phyloP scores from a whole-genome alignment of 2,797 vertebrate species.

The Mus minutoides region DNA sequence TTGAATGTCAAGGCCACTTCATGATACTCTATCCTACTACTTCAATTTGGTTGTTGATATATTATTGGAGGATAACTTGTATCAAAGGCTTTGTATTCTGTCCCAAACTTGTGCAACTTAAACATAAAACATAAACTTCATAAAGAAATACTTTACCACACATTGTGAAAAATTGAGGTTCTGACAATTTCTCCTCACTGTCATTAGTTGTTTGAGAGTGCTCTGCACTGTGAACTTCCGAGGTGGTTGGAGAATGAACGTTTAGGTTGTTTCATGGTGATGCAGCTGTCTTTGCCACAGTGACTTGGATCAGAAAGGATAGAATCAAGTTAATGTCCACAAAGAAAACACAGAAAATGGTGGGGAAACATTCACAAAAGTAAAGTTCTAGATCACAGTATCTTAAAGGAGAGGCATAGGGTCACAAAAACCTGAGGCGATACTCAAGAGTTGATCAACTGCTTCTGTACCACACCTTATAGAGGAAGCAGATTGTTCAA shows the following conservation, averaged over 20 bases:
- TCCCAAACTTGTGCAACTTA: not conserved
- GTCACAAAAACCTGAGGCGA: not conserved
- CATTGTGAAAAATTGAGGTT: not conserved
- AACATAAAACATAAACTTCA: not conserved
- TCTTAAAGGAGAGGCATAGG: conserved; percentile 63
- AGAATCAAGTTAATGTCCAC: not conserved
- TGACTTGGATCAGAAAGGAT: not conserved
- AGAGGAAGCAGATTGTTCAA: conserved; percentile 63
- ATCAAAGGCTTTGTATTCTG: not conserved
- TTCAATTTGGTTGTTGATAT: not conserved
- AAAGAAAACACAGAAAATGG: conserved; percentile 62
- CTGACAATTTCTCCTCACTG: not conserved
- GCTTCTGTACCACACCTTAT: conserved; percentile 1
- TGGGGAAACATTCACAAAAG: not conserved
- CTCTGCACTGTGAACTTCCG: not conserved
- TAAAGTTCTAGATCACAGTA: not conserved
- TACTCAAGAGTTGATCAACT: conserved; percentile 23
- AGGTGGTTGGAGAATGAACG: conserved; percentile 1
- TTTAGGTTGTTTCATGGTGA: not conserved
- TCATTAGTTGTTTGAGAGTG: not conserved
- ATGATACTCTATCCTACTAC: too few relatives aligned
- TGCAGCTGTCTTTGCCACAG: not conserved
- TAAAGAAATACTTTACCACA: not conserved
- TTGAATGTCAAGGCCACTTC: not conserved
- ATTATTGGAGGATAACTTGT: not conserved